These are phyloP conservation scores for Drosophila yooni DNA, from an alignment of 2,888 invertebrate species.

Conservation along the genomic window DNA sequence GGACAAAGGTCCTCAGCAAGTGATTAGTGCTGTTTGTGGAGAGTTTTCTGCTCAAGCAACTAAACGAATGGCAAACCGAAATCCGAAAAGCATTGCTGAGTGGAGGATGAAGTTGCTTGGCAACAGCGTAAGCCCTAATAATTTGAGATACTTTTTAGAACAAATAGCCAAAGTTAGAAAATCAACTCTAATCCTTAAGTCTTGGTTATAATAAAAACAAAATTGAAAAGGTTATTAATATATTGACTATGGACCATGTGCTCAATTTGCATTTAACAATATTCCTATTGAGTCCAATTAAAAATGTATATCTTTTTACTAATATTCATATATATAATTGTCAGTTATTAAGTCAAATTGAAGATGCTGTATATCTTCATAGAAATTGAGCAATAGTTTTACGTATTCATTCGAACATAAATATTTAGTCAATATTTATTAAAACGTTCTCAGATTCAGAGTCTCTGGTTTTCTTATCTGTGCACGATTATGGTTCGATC, in stretches of 20 bases:
- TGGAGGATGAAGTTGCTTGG: neutral
- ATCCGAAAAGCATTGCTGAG: neutral
- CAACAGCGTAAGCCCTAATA: neutral
- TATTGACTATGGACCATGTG: neutral
- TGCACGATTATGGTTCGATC: neutral
- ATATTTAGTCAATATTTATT: neutral
- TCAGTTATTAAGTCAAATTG: neutral
- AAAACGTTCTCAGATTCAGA: neutral
- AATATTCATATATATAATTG: too few relatives aligned
- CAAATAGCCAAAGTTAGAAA: neutral
- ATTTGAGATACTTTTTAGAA: neutral
- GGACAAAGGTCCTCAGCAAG: constrained; percentile 37
- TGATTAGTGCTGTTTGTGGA: constrained; percentile 43
- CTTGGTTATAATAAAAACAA: neutral
- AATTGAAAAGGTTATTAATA: neutral
- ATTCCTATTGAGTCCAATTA: neutral
- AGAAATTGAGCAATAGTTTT: neutral
- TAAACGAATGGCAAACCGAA: constrained; percentile 4
- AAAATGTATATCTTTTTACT: neutral
- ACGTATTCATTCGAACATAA: neutral
- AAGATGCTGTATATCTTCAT: neutral
- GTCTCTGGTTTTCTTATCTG: neutral
- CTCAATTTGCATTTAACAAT: neutral
- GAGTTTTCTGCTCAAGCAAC: constrained; percentile 14
- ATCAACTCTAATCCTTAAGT: neutral